Evolutionary conservation across 2,888 invertebrate genomes (phyloP).

Genomic region (Erannis defoliaria): DNA sequence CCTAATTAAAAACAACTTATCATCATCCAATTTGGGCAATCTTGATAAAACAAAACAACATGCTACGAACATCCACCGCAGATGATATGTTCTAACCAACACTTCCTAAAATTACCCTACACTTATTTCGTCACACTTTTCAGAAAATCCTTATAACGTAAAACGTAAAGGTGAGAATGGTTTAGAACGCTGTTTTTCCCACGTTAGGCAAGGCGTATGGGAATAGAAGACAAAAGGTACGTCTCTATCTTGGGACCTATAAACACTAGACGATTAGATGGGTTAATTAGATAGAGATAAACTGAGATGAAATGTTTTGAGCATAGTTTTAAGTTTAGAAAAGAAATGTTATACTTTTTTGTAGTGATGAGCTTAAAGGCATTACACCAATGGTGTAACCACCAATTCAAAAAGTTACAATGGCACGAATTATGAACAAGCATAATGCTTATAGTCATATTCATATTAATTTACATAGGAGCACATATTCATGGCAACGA

Average conservation of each 20-base stretch:
- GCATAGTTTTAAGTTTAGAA: too few species aligned
- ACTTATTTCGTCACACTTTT: slow-evolving; percentile 28
- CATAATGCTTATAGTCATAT: too few species aligned
- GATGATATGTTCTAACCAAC: slow-evolving; percentile 35
- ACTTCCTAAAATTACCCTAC: slow-evolving; percentile 34
- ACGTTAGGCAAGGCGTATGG: slow-evolving; percentile 51
- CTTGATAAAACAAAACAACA: slow-evolving; percentile 42
- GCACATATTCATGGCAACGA: too few species aligned
- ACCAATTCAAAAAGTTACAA: too few species aligned
- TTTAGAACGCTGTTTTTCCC: slow-evolving; percentile 43
- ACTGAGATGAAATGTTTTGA: slow-evolving; percentile 7
- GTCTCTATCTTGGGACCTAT: slow-evolving; percentile 43
- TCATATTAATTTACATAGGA: too few species aligned
- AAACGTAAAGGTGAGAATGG: slow-evolving; percentile 43
- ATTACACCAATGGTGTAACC: too few species aligned
- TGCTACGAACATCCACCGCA: slow-evolving; percentile 32
- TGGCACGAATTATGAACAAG: too few species aligned
- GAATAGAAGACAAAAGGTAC: slow-evolving; percentile 53
- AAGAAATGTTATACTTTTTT: too few species aligned
- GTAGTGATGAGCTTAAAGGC: too few species aligned
- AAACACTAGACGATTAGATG: slow-evolving; percentile 35
- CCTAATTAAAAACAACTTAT: slow-evolving; percentile 8
- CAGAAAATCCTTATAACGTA: slow-evolving; percentile 31
- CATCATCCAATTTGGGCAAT: slow-evolving; percentile 17
- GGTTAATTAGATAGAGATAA: slow-evolving; percentile 33